Evolutionary conservation across 2,888 invertebrate genomes (phyloP).

Genomic region (Opisthograptis luteolata): DNA sequence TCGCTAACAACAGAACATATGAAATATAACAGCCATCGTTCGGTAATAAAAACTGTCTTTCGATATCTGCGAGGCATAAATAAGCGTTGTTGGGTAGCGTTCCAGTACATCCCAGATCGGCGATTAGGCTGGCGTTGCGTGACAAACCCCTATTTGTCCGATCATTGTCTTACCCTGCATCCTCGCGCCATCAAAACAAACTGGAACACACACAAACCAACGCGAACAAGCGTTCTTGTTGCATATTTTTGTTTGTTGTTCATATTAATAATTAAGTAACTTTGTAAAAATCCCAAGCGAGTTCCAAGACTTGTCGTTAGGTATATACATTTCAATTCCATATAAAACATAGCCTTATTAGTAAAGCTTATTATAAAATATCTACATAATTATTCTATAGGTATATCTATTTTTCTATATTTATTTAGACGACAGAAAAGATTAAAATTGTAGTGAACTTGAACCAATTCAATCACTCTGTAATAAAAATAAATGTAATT

Average conservation of each 20-base stretch:
- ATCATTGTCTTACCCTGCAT: conserved; percentile 77
- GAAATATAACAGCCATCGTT: conserved; percentile 59
- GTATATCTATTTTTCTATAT: too few relatives aligned
- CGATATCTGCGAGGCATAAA: conserved; percentile 76
- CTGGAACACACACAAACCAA: conserved; percentile 66
- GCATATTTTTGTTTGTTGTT: not conserved
- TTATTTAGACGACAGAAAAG: too few relatives aligned
- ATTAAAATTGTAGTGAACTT: too few relatives aligned
- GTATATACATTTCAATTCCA: too few relatives aligned
- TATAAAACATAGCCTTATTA: too few relatives aligned
- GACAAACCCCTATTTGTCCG: conserved; percentile 81
- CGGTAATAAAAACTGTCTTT: conserved; percentile 69
- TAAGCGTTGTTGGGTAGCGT: conserved; percentile 73
- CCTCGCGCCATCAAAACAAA: conserved; percentile 69
- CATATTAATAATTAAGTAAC: not conserved
- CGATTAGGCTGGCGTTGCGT: conserved; percentile 77
- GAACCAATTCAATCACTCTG: too few relatives aligned
- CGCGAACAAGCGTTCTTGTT: conserved; percentile 33
- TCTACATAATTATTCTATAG: too few relatives aligned
- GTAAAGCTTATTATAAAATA: too few relatives aligned
- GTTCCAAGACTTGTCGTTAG: too few relatives aligned
- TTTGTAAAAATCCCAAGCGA: too few relatives aligned
- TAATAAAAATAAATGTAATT: too few relatives aligned
- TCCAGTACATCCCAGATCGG: conserved; percentile 69
- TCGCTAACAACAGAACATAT: conserved; percentile 25